Evolutionary conservation across 2,888 invertebrate genomes (phyloP).

Genomic region (Tinea pellionella): DNA sequence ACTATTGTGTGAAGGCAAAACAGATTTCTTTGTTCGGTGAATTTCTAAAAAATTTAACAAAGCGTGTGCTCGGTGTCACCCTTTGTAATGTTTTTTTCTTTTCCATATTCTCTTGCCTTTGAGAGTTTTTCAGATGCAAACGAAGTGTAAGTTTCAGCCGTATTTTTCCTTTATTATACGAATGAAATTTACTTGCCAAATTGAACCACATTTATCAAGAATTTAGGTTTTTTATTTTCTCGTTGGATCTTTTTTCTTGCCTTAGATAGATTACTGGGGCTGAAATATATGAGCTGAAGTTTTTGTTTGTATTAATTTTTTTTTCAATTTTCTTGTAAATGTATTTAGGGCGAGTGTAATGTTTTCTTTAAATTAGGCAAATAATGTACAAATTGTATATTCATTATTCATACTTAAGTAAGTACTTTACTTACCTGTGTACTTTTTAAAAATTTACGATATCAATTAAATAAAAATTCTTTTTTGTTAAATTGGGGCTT

Average conservation of each 20-base stretch:
- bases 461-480: too few species aligned
- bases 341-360: neutral
- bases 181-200: neutral
- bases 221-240: neutral
- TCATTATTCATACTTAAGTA: too few species aligned
- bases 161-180: neutral
- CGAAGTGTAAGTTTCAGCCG: neutral
- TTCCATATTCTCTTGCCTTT: slow-evolving; percentile 6
- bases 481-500: too few species aligned
- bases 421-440: too few species aligned
- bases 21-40: slow-evolving; percentile 6
- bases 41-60: slow-evolving; percentile 8
- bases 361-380: too few species aligned
- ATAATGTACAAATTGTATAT: too few species aligned
- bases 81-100: slow-evolving; percentile 7
- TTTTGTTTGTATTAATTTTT: neutral
- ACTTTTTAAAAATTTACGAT: too few species aligned
- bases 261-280: neutral
- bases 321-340: neutral
- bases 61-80: slow-evolving; percentile 9
- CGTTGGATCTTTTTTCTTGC: neutral
- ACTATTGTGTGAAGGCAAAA: slow-evolving; percentile 7
- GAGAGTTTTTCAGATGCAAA: slow-evolving; percentile 13
- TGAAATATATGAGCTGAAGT: neutral
- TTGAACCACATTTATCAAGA: slow-evolving; percentile 3